Evolutionary conservation across 1,140 invertebrate genomes (phyloP).

Genomic region (Nasonia vitripennis): DNA sequence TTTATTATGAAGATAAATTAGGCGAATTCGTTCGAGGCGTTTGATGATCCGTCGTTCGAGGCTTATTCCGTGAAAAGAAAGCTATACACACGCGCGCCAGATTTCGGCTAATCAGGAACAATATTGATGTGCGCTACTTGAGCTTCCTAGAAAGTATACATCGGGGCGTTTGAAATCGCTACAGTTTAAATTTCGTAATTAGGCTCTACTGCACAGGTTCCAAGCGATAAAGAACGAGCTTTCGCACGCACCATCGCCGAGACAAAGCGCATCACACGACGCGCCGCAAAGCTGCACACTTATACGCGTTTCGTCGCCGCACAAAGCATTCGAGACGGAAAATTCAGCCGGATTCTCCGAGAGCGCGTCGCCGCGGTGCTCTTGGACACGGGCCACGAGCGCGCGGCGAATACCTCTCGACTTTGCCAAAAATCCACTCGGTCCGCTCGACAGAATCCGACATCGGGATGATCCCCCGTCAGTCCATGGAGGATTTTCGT

Average conservation of each 20-base stretch:
- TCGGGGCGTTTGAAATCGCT: no score
- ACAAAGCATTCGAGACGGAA: no score
- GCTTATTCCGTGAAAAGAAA: not conserved
- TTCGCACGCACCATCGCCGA: no score
- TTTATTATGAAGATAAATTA: not conserved
- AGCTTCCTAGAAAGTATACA: no score
- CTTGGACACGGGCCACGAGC: not conserved
- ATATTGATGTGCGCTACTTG: not conserved
- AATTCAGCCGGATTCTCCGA: no score
- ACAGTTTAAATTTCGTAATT: no score
- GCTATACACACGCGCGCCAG: not conserved
- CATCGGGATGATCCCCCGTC: not conserved
- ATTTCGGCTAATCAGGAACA: not conserved
- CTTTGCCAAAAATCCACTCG: not conserved
- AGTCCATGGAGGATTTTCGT: not conserved
- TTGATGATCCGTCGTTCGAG: not conserved
- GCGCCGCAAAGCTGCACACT: no score
- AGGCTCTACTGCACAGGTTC: no score
- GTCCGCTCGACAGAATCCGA: not conserved
- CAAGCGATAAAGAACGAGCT: no score
- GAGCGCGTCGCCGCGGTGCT: not conserved
- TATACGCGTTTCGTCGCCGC: no score
- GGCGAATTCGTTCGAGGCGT: not conserved
- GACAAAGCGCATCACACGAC: no score
- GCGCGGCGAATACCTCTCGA: not conserved